Evolutionary conservation across 2,888 invertebrate species (phyloP), one percentile per base, ranked within the genome.

Genomic region (Catocala fraxini): DNA sequence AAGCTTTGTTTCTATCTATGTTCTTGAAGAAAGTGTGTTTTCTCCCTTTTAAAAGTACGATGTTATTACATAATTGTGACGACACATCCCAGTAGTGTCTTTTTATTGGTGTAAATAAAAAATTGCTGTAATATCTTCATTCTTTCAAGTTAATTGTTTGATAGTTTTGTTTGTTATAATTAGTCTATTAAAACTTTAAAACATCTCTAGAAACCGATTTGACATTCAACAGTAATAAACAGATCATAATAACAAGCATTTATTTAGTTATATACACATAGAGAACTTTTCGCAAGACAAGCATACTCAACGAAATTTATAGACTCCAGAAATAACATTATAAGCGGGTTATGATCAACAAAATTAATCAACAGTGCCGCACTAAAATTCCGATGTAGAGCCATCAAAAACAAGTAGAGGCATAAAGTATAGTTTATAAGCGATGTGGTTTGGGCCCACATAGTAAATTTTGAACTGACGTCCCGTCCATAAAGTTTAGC

Each of bases 391-490:
- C 68, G 53, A 66, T 70, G 68, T 59, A 52, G 55, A 64, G 69
- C 76, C 56, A 79, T 79, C 76, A 79, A 77, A 77, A 76, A 70
- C 80, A 73, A 71, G 75, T 59, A 69, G 54, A 65, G 45, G 48
- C 68, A 71, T 73, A 56, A 70, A 72, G 68, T 74, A 73, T 73
- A 83, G 75, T 81, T 82, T 73, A 75, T 76, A 77, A 80, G 76
- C 70, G 61, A 64, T 76, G 77, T 62, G 80, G 79, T 76, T 75
- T 63, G 64, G 73, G 73, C 68, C 67, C 70, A 66, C 71, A 75
- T 69, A 76, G 75, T 83, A 82, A 81, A 83, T 82, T 84, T 71
- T 70, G 68, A 75, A 74, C 73, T 77, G 78, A 81, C 78, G 78
- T 62, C 59, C 67, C 67, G 63, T 59, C 74, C 77, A 77, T 80